Conservation (phyloP, 92 coral and sea anemone species). For the Bergia sp. region DNA sequence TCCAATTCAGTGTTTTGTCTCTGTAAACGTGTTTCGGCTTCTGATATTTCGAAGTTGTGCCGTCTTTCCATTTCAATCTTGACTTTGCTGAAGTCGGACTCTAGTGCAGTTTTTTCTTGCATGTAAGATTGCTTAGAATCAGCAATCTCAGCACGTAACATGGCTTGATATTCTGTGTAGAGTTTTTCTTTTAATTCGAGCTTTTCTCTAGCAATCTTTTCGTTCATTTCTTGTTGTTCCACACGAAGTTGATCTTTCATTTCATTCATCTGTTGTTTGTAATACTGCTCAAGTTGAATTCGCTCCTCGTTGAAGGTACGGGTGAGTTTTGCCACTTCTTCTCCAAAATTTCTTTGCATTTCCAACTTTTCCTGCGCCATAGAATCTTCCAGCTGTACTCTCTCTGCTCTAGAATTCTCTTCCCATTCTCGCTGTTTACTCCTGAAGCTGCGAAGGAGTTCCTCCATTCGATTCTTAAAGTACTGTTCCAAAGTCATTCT, state of each 20-base stretch:
- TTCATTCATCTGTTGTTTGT: constrained; percentile 83
- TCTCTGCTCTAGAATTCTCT: constrained; percentile 73
- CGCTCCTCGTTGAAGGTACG: constrained; percentile 90
- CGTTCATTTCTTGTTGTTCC: constrained; percentile 74
- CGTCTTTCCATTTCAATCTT: constrained; percentile 73
- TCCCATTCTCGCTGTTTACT: constrained; percentile 81
- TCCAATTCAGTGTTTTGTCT: constrained; percentile 70
- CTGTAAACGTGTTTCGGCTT: constrained; percentile 66
- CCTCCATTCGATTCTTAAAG: constrained; percentile 87
- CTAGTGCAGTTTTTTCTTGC: constrained; percentile 59
- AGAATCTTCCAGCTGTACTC: constrained; percentile 70
- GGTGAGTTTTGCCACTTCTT: constrained; percentile 89
- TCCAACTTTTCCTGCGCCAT: constrained; percentile 86
- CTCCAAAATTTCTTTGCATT: constrained; percentile 85
- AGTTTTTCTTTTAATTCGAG: constrained; percentile 76
- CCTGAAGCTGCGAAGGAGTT: constrained; percentile 66
- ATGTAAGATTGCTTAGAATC: constrained; percentile 54
- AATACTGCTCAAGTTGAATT: constrained; percentile 75
- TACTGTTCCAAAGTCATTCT: constrained; percentile 71
- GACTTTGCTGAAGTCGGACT: constrained; percentile 57
- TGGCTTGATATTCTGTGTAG: constrained; percentile 80
- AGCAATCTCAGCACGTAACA: constrained; percentile 64
- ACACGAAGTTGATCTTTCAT: constrained; percentile 62
- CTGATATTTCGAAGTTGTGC: constrained; percentile 57
- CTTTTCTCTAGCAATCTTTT: constrained; percentile 68